Evolutionary conservation across 2,113 vertebrate species (phyloP).

Genomic region (Excalfactoria chinensis): DNA sequence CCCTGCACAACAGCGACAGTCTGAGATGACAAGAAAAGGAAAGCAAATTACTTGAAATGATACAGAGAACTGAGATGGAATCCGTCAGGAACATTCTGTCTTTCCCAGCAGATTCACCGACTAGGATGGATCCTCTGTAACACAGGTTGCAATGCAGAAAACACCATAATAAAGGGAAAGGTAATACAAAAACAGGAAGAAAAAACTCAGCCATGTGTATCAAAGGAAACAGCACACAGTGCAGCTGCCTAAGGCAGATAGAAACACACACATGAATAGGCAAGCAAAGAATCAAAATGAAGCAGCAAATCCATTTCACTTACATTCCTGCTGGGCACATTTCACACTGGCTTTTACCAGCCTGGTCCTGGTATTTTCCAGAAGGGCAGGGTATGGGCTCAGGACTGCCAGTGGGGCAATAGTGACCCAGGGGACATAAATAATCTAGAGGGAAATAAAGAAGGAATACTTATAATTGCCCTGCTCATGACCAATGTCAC

Average conservation of each 20-base stretch:
- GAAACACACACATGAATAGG: background rate
- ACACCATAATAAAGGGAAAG: background rate
- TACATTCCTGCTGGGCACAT: constrained; percentile 76
- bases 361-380: constrained; percentile 86
- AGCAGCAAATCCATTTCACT: background rate
- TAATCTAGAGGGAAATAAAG: constrained; percentile 43
- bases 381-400: constrained; percentile 78
- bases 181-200: background rate
- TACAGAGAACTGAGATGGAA: background rate
- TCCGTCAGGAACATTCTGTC: background rate
- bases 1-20: background rate
- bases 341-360: constrained; percentile 79
- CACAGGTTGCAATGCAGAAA: background rate
- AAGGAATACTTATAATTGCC: background rate
- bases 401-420: constrained; percentile 85
- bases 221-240: background rate
- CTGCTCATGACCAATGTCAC: no score
- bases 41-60: background rate
- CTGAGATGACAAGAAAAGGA: background rate
- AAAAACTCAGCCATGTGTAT: background rate
- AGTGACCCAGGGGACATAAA: constrained; percentile 83
- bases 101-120: background rate
- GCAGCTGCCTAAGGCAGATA: background rate
- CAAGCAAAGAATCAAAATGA: background rate
- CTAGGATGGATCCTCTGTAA: background rate